phyloP scores from a whole-genome alignment of 2,113 vertebrate genomes.

The Lycaon pictus region DNA sequence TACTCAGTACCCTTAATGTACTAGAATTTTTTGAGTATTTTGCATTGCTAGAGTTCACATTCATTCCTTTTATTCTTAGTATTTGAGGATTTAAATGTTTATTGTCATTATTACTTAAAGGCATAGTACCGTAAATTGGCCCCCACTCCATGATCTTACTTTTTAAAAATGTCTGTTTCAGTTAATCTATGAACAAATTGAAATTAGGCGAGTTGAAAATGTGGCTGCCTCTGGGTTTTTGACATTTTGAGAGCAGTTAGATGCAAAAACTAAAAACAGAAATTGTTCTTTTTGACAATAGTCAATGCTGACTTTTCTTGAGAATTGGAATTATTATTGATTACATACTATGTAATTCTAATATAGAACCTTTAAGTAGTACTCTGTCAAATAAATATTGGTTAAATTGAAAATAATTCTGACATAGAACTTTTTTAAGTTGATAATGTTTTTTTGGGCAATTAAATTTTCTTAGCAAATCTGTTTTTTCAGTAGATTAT shows the following conservation, averaged over 20 bases:
- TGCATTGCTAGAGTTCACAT: conserved; percentile 28
- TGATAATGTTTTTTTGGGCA: conserved; percentile 37
- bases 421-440: conserved; percentile 29
- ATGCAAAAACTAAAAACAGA: not conserved
- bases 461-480: conserved; percentile 25
- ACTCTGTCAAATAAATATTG: conserved; percentile 28
- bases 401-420: conserved; percentile 54
- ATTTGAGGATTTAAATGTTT: conserved; percentile 60
- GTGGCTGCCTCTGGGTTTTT: not conserved
- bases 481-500: conserved; percentile 47
- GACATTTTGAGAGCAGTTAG: conserved; percentile 47
- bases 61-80: conserved; percentile 35
- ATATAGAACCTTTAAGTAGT: not conserved
- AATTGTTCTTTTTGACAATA: conserved; percentile 17
- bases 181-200: not conserved
- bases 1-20: not conserved
- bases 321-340: conserved; percentile 33
- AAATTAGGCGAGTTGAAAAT: conserved; percentile 44
- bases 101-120: conserved; percentile 21
- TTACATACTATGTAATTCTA: not conserved
- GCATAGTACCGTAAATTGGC: not conserved
- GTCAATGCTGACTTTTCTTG: conserved; percentile 45
- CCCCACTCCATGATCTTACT: conserved; percentile 27
- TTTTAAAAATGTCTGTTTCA: conserved; percentile 27
- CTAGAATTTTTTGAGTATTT: conserved; percentile 14